Percentiles rank a stretch among this genome's conserved stretches.
These are phyloP conservation scores for Rhinopomastus cyanomelas DNA, from an alignment of 2,113 vertebrate genomes.

Conservation along the genomic window DNA sequence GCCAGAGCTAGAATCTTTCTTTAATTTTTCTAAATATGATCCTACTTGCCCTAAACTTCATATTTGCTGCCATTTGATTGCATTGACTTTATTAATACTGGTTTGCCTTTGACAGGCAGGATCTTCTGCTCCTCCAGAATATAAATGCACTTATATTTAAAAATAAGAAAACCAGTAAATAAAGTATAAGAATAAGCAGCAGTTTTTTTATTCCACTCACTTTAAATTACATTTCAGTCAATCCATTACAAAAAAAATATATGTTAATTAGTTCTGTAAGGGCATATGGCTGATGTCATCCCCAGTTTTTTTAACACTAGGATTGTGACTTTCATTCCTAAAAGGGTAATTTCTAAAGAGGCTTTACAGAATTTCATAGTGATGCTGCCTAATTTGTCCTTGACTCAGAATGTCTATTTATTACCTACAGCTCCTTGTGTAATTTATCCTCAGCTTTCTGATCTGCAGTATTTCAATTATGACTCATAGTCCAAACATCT, in stretches of 20 bases:
- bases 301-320: neutral
- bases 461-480: neutral
- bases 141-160: neutral
- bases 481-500: neutral
- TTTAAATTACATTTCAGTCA: neutral
- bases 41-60: neutral
- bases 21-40: neutral
- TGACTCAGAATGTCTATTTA: constrained; percentile 6
- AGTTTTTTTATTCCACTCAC: neutral
- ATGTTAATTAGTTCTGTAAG: neutral
- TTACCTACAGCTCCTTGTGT: neutral
- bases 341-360: neutral
- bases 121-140: neutral
- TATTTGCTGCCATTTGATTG: neutral
- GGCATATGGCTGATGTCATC: accelerated
- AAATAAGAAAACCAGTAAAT: neutral
- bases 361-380: neutral
- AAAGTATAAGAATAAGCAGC: neutral
- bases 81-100: neutral
- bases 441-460: constrained; percentile 14
- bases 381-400: neutral
- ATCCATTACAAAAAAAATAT: neutral
- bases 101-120: neutral
- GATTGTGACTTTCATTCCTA: neutral
- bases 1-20: neutral